Base-by-base conservation (phyloP, 2,113 vertebrate genomes). In the human (Homo sapiens) region DNA sequence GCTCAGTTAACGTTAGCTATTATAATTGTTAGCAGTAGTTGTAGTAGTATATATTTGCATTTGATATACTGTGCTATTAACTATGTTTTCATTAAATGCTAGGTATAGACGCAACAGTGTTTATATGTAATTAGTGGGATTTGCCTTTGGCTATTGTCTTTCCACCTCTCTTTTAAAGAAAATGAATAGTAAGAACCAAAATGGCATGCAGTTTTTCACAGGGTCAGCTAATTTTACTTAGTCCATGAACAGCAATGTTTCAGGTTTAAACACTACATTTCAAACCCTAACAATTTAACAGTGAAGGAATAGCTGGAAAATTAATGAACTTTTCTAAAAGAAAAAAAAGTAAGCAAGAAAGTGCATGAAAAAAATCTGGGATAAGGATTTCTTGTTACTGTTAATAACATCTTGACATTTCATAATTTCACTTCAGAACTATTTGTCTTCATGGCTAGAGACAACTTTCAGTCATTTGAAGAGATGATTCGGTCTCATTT, bases 111-210 rank as follows among this genome's bases (percentile, higher is more conserved):
- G 18, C 75, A 83, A 75, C 82, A 93, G 2, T 88, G 9, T 73
- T 91, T 93, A 50, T 38, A 48, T 86, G 7, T 81, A 78, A 89
- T 68, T 84, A 75, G 17, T 64, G 30, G 25, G 8, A 43, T 76
- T 92, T 96, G 22, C 43, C 79, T 76, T 66, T 82, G 22, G 22
- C 5, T 38, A 73, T 96, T 96, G 73, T 32, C n/a, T 95, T 90
- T 25, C 13, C 32, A n/a, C 12, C 20, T 64, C 35, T 76, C n/a
- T 87, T 92, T 70, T 20, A 70, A 93, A 94, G 40, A 88, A 72
- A 96, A 72, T 52, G 75, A 96, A 92, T 66, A 76, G 1, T 75
- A 93, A 84, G 40, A 97, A 93, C 18, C 17, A 48, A 25, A 86
- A 52, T 61, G 32, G 13, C 40, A 55, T 45, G 48, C 3, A 8